These are phyloP conservation scores for Harpagifer antarcticus DNA, from an alignment of 2,797 vertebrate genomes.

Conservation along the genomic window DNA sequence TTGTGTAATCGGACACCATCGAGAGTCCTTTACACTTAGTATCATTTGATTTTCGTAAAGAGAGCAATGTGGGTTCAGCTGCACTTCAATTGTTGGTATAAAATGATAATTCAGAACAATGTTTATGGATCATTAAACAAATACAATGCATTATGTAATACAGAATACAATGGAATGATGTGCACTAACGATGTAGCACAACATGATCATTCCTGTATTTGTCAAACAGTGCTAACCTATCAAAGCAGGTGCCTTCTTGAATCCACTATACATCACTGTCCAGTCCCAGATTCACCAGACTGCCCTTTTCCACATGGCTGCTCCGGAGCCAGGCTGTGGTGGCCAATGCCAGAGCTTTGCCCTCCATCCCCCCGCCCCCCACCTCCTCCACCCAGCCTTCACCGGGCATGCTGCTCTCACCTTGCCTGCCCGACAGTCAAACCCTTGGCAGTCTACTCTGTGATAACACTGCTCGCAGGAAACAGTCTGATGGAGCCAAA, in stretches of 20 bases:
- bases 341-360: conserved; percentile 66
- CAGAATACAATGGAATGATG: conserved; percentile 15
- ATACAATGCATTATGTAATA: neutral
- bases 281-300: conserved; percentile 72
- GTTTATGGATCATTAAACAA: conserved; percentile 3
- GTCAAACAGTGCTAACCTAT: conserved; percentile 27
- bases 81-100: conserved; percentile 16
- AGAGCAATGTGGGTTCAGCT: conserved; percentile 35
- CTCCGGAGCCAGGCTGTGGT: conserved; percentile 61
- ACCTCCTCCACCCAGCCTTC: conserved; percentile 43
- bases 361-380: conserved; percentile 77
- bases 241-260: conserved; percentile 35
- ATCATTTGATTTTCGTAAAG: conserved; percentile 44
- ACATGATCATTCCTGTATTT: conserved; percentile 11
- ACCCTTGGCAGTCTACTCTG: conserved; percentile 12
- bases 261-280: conserved; percentile 26
- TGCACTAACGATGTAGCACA: neutral
- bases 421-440: conserved; percentile 47
- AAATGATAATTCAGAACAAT: conserved; percentile 32
- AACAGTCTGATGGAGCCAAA: conserved; percentile 12
- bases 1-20: conserved; percentile 57
- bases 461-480: conserved; percentile 17
- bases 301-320: conserved; percentile 81
- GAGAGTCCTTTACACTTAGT: conserved; percentile 20
- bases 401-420: conserved; percentile 45